phyloP scores from a whole-genome alignment of 2,113 vertebrate genomes.

The Eulemur rufifrons region DNA sequence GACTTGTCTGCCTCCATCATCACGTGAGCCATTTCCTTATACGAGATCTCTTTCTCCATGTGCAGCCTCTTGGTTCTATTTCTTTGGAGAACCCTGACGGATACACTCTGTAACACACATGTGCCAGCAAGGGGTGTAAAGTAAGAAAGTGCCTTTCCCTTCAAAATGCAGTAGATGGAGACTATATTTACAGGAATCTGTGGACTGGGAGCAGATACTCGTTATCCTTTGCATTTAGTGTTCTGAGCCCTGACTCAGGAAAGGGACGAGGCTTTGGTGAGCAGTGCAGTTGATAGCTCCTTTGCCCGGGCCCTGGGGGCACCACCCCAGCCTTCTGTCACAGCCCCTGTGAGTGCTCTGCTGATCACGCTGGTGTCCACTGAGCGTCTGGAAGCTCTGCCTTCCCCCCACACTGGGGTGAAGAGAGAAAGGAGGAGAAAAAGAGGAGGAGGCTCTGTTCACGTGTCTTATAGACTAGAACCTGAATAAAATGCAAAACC shows the following conservation, averaged over 20 bases:
- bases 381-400: background rate
- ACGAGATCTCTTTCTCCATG: background rate
- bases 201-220: background rate
- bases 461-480: background rate
- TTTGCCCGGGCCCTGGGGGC: accelerated
- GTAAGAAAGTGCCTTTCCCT: background rate
- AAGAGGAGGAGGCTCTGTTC: background rate
- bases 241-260: background rate
- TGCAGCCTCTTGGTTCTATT: background rate
- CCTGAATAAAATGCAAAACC: background rate
- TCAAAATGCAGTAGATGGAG: background rate
- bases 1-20: background rate
- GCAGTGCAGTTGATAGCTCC: background rate
- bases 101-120: background rate
- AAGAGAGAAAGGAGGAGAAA: background rate
- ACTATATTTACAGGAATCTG: background rate
- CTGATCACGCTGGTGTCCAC: background rate
- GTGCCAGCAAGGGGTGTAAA: background rate
- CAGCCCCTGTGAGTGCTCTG: background rate
- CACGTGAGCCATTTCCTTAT: background rate
- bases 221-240: background rate
- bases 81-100: background rate
- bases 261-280: background rate
- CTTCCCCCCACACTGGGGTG: no score
- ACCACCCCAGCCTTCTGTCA: background rate